A percentile compares a stretch with the other conserved stretches of the same genome.
Conservation (phyloP, 2,113 vertebrate genomes). For the Psophia crepitans region DNA sequence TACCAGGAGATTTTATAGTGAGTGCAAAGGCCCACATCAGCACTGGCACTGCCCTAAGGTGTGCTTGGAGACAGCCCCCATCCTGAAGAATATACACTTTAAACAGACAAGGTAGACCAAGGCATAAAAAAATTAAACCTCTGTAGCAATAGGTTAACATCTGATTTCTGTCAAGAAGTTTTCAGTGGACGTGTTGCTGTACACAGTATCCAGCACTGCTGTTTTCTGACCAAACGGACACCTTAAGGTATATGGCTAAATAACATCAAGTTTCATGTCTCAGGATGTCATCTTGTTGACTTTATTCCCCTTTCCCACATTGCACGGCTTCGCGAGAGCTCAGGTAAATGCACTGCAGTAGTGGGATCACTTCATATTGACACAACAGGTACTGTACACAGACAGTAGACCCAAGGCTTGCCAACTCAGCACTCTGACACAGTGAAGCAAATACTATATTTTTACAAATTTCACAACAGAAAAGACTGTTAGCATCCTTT, state of each 20-base stretch:
- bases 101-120: neutral
- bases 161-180: neutral
- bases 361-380: neutral
- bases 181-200: neutral
- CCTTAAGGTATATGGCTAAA: neutral
- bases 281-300: neutral
- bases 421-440: neutral
- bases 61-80: neutral
- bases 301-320: neutral
- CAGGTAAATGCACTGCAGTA: neutral
- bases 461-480: neutral
- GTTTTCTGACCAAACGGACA: neutral
- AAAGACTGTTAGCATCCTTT: neutral
- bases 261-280: neutral
- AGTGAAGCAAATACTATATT: neutral
- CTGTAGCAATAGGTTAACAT: neutral
- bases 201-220: neutral
- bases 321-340: neutral
- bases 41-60: neutral
- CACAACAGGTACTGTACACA: neutral
- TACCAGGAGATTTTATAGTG: neutral
- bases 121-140: neutral
- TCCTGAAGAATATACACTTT: neutral
- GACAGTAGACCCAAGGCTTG: neutral
- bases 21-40: neutral